These are phyloP conservation scores for Falco columbarius DNA, from an alignment of 2,797 vertebrate genomes.

Conservation along the genomic window DNA sequence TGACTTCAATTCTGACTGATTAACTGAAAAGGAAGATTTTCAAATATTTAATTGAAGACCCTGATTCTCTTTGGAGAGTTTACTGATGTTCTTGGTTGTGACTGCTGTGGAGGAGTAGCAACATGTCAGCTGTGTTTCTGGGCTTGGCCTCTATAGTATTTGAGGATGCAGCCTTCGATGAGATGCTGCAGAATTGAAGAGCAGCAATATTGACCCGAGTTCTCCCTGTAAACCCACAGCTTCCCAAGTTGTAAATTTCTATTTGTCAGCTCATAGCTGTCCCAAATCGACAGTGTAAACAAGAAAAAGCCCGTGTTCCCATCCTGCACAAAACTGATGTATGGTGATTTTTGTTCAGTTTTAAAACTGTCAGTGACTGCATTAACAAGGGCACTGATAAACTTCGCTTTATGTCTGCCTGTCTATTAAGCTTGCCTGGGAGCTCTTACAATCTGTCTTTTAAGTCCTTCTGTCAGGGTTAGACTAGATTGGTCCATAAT, in stretches of 20 bases:
- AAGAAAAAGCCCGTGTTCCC: not conserved
- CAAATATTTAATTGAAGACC: not conserved
- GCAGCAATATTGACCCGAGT: not conserved
- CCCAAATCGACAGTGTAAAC: not conserved
- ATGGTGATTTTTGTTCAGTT: not conserved
- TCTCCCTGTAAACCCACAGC: not conserved
- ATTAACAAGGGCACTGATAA: not conserved
- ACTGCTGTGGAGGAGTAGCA: not conserved
- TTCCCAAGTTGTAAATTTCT: not conserved
- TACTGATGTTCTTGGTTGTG: not conserved
- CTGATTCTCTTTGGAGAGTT: not conserved
- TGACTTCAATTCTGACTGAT: not conserved
- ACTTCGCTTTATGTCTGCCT: not conserved
- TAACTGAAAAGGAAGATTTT: not conserved
- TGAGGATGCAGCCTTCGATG: not conserved
- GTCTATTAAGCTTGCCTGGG: not conserved
- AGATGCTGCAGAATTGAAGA: not conserved
- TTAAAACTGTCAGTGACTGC: not conserved
- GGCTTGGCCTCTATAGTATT: not conserved
- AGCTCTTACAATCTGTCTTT: not conserved
- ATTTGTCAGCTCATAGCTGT: not conserved
- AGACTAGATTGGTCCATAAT: not conserved
- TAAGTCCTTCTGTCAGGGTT: not conserved
- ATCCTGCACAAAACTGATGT: not conserved
- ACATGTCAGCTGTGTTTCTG: not conserved